Conservation (phyloP, 2,888 invertebrate genomes). For the Ophonus ardosiacus region DNA sequence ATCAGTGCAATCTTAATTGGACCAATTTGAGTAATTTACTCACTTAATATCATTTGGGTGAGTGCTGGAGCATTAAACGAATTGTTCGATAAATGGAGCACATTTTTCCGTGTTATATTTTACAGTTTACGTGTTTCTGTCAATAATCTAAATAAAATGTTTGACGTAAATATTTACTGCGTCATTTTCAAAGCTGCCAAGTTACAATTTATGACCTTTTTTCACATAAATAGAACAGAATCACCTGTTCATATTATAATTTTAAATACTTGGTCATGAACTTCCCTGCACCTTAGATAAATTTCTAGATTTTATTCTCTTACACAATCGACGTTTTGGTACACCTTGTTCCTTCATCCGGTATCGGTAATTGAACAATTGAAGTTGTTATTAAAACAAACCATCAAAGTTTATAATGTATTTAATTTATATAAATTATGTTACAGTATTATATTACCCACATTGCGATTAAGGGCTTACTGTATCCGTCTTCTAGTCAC, state of each 20-base stretch:
- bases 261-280: neutral
- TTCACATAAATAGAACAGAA: neutral
- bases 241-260: neutral
- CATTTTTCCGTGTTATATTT: neutral
- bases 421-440: too few species aligned
- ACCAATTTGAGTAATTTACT: neutral
- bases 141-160: neutral
- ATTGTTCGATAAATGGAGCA: neutral
- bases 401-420: too few species aligned
- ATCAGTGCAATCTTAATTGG: conserved; percentile 1
- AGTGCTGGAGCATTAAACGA: neutral
- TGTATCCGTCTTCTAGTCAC: too few species aligned
- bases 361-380: too few species aligned
- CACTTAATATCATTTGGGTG: neutral
- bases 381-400: too few species aligned
- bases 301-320: neutral
- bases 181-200: neutral
- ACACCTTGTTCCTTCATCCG: too few species aligned
- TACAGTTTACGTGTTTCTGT: neutral
- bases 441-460: too few species aligned
- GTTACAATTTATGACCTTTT: neutral
- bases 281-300: neutral
- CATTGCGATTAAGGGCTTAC: too few species aligned
- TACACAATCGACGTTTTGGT: too few species aligned
- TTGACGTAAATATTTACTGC: neutral